Base-by-base conservation (phyloP, 2,888 invertebrate genomes). In the Nomada hirtipes region DNA sequence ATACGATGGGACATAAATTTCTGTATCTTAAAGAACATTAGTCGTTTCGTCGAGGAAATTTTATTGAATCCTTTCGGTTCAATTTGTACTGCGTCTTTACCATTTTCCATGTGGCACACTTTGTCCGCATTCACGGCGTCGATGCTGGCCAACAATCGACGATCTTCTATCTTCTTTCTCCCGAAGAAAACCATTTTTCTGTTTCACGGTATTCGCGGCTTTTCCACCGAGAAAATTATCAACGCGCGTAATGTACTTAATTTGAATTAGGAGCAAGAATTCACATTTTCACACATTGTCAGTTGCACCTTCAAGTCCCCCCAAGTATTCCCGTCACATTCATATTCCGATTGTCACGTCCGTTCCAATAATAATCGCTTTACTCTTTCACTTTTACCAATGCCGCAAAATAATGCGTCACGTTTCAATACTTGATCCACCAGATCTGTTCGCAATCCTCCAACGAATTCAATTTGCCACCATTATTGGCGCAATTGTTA, bases 61-160 rank as follows among this genome's bases (percentile, higher is more conserved):
- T 11, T 15, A 13, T 10, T 1, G 36, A 36, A 36, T 36, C 1
- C 7, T 7, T 7, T 7, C 36, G 36, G 9, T 0, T 36, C 36
- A 42, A 23, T 7, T 23, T 9, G 2, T 0, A 23, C 26, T 0
- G 9, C 7, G 10, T 9, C 9, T 63, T 89, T 93, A 93, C 93
- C 93, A 87, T 93, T 93, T 78, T 93, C 93, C 29, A 92, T 89
- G 23, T 93, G 92, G 79, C 91, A 89, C 29, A 89, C 74, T 86
- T 92, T 93, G 23, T 89, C 79, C 55, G 91, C 88, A 79, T 92
- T 90, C 76, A 93, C 87, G 18, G 92, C 90, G 82, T 93, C 93
- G 86, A 88, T 92, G 85, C 93, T 93, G 50, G 87, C 93, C 70
- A 93, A 79, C 23, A 93, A 87, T 65, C 91, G 90, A 50, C 92